Evolutionary conservation across 1,140 invertebrate genomes (phyloP).

Genomic region (Charaxes varanes): DNA sequence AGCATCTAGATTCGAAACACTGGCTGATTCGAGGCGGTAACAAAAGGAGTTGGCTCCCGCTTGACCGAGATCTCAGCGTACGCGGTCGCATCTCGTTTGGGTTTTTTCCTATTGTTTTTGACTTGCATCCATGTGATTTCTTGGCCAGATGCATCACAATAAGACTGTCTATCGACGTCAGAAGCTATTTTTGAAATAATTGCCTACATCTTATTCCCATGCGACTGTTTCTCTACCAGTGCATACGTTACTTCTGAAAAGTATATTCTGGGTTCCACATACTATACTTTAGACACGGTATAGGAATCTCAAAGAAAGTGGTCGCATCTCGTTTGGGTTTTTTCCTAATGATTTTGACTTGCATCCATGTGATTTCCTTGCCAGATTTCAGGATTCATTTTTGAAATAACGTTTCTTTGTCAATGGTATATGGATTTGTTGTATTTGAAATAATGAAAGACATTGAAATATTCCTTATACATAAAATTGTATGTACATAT

Average conservation of each 20-base stretch:
- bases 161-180: slow-evolving; percentile 59
- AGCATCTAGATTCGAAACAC: slow-evolving; percentile 71
- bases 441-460: too few species aligned
- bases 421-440: too few species aligned
- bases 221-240: too few species aligned
- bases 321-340: slow-evolving; percentile 54
- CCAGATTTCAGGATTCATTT: slow-evolving; percentile 61
- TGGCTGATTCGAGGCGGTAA: slow-evolving; percentile 69
- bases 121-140: slow-evolving; percentile 63
- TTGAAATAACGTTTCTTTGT: too few species aligned
- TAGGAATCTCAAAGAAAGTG: slow-evolving; percentile 68
- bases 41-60: slow-evolving; percentile 67
- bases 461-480: too few species aligned
- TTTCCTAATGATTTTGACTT: slow-evolving; percentile 46
- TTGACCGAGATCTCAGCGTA: slow-evolving; percentile 71
- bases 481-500: too few species aligned
- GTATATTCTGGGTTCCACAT: too few species aligned
- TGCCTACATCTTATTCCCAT: slow-evolving; percentile 7
- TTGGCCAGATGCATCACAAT: slow-evolving; percentile 66
- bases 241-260: too few species aligned
- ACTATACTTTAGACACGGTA: too few species aligned
- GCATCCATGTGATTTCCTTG: slow-evolving; percentile 65
- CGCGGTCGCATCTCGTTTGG: slow-evolving; percentile 55
- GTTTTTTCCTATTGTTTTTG: slow-evolving; percentile 47
- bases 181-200: slow-evolving; percentile 61